Conservation (phyloP, 2,888 invertebrate species). For the Eretmocerus hayati region DNA sequence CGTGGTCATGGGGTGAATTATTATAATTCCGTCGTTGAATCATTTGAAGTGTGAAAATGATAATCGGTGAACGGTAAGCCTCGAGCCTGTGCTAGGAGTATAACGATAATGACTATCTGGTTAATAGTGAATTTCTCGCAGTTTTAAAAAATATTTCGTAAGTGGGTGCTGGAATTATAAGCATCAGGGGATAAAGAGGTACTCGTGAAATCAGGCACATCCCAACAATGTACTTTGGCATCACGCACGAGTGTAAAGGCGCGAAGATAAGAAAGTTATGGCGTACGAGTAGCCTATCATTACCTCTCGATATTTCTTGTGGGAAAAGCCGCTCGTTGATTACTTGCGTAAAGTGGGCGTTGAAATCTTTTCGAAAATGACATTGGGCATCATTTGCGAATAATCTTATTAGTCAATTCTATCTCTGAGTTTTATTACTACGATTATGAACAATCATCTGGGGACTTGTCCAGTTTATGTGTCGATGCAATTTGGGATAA, state of each 20-base stretch:
- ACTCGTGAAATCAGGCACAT: constrained; percentile 3
- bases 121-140: constrained; percentile 17
- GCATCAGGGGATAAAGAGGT: neutral
- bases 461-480: too few species aligned
- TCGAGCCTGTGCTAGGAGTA: constrained; percentile 15
- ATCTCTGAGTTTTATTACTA: too few species aligned
- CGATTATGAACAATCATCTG: too few species aligned
- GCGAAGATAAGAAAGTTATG: constrained; percentile 5
- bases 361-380: too few species aligned
- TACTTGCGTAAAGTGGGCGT: too few species aligned
- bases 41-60: constrained; percentile 13
- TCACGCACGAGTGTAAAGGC: too few species aligned
- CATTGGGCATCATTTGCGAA: too few species aligned
- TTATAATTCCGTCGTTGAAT: too few species aligned
- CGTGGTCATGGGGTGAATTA: too few species aligned
- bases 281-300: constrained; percentile 31
- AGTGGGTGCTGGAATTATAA: constrained; percentile 20
- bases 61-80: constrained; percentile 11
- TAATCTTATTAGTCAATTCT: too few species aligned
- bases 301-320: constrained; percentile 34
- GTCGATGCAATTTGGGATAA: too few species aligned
- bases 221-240: too few species aligned
- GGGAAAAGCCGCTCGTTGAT: constrained; percentile 7
- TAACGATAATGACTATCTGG: constrained; percentile 7
- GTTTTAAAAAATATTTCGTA: constrained; percentile 18